Evolutionary conservation across 2,888 invertebrate genomes (phyloP).

Genomic region (Octodonta nipae): DNA sequence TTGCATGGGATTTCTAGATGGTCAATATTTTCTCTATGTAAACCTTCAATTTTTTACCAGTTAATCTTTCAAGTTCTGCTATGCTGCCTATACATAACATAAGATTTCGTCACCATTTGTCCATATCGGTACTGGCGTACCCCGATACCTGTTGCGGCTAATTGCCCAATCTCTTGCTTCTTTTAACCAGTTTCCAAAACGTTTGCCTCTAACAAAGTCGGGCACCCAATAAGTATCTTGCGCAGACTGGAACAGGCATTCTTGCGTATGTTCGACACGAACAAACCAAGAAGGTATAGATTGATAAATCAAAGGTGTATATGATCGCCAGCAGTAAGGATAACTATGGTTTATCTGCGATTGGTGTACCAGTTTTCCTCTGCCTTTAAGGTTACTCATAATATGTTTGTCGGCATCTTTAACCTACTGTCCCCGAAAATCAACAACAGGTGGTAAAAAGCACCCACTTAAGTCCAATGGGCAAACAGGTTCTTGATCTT

Average conservation of each 20-base stretch:
- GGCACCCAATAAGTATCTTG: conserved; percentile 96
- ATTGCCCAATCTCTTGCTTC: conserved; percentile 98
- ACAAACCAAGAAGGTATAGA: conserved; percentile 99
- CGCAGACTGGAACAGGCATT: conserved; percentile 65
- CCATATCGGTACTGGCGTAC: conserved; percentile 98
- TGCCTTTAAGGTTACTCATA: conserved; percentile 64
- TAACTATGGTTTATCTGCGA: conserved; percentile 86
- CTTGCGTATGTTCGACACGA: conserved; percentile 80
- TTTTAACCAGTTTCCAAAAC: conserved; percentile 95
- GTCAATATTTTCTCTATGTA: conserved; percentile 92
- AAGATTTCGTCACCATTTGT: conserved; percentile 81
- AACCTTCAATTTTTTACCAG: conserved; percentile 74
- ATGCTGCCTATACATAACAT: conserved; percentile 92
- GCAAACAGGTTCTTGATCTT: conserved; percentile 80
- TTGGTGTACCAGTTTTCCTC: conserved; percentile 60
- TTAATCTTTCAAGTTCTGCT: conserved; percentile 71
- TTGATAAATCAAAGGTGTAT: conserved; percentile 94
- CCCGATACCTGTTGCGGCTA: conserved; percentile 97
- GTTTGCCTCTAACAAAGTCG: conserved; percentile 91
- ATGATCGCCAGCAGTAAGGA: conserved; percentile 98
- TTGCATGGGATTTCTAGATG: conserved; percentile 82
- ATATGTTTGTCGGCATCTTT: conserved; percentile 97
- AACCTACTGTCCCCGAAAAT: conserved; percentile 82
- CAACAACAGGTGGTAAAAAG: conserved; percentile 70
- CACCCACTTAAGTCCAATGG: conserved; percentile 87